These are phyloP conservation scores for Rhea americana DNA, from an alignment of 2,113 vertebrate species.

Conservation along the genomic window DNA sequence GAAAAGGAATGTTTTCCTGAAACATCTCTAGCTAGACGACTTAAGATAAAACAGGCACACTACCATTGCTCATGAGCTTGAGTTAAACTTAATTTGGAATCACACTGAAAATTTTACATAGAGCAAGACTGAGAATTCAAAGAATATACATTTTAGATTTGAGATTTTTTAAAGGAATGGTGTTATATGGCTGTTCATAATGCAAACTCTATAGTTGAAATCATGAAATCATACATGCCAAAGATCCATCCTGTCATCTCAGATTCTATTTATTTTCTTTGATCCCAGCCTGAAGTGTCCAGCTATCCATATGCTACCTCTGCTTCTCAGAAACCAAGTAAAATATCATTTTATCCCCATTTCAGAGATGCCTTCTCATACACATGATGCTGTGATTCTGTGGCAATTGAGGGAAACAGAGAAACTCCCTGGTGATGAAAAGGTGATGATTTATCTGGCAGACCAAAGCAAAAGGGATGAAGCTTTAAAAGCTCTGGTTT, in stretches of 20 bases:
- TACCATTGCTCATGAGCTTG: not conserved
- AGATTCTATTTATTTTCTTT: not conserved
- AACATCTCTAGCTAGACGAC: not conserved
- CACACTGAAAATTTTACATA: not conserved
- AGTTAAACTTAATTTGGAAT: not conserved
- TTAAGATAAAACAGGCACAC: not conserved
- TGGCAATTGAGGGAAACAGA: not conserved
- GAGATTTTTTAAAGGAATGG: not conserved
- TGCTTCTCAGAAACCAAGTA: not conserved
- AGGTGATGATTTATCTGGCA: not conserved
- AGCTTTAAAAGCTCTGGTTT: not conserved
- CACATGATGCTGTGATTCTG: not conserved
- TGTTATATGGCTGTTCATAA: not conserved
- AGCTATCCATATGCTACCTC: not conserved
- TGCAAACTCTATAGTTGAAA: not conserved
- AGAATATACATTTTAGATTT: not conserved
- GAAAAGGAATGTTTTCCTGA: not conserved
- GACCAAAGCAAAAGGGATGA: not conserved
- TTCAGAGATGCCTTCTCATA: not conserved
- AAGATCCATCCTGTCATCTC: not conserved
- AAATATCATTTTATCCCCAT: not conserved
- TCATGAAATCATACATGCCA: not conserved
- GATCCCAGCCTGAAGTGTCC: not conserved
- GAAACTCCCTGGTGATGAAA: not conserved
- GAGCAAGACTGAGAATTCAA: not conserved